phyloP scores from a whole-genome alignment of 1,140 invertebrate genomes.

The Polypedilum vanderplanki region DNA sequence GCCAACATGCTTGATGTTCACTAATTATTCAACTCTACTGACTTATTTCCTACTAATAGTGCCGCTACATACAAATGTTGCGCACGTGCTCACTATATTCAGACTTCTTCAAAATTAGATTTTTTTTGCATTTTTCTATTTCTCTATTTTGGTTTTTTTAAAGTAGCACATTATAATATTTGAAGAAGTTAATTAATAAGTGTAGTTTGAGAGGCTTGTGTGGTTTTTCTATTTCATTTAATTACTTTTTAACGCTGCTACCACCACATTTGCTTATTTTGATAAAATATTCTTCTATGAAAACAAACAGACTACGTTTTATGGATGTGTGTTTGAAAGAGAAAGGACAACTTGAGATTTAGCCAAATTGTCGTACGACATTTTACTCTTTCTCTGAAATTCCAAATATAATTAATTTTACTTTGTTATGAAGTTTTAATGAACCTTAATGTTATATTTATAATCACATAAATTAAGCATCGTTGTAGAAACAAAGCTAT shows the following conservation, averaged over 20 bases:
- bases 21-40: background rate
- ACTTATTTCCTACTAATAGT: background rate
- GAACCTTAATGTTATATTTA: too few relatives aligned
- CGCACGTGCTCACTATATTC: background rate
- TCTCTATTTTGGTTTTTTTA: background rate
- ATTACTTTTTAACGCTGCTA: background rate
- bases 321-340: too few relatives aligned
- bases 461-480: too few relatives aligned
- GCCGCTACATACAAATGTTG: background rate
- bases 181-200: background rate
- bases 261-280: background rate
- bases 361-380: too few relatives aligned
- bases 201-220: background rate
- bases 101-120: too few relatives aligned
- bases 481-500: too few relatives aligned
- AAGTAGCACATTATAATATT: background rate
- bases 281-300: background rate
- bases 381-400: too few relatives aligned
- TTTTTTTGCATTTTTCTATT: background rate
- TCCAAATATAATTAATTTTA: too few relatives aligned
- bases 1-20: background rate
- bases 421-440: too few relatives aligned
- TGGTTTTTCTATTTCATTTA: background rate
- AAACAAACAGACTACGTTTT: too few relatives aligned
- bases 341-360: too few relatives aligned